phyloP scores from a whole-genome alignment of 2,113 vertebrate species.

The Trogon surrucura region DNA sequence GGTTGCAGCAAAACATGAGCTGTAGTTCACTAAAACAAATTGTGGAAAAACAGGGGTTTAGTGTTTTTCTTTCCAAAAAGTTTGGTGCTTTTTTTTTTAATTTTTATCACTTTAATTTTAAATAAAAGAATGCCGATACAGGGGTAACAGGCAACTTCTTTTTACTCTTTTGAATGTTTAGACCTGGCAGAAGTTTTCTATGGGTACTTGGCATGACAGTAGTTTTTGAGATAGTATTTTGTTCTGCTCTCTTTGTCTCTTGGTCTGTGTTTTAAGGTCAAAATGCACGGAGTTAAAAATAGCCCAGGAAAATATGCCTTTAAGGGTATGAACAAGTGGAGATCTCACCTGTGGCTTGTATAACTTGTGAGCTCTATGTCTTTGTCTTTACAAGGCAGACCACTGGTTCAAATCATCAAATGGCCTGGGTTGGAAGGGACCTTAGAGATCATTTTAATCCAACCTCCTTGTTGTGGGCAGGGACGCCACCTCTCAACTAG shows the following conservation, averaged over 20 bases:
- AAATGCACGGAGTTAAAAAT: background rate
- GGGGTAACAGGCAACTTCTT: background rate
- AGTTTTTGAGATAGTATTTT: background rate
- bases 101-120: background rate
- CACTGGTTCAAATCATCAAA: background rate
- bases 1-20: background rate
- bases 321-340: background rate
- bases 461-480: too few species aligned
- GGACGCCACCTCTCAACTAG: too few species aligned
- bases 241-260: background rate
- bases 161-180: background rate
- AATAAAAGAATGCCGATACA: background rate
- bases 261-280: background rate
- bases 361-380: background rate
- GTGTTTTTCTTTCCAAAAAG: background rate
- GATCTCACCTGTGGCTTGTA: background rate
- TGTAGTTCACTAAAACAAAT: background rate
- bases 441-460: too few species aligned
- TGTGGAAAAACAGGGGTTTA: fast-evolving
- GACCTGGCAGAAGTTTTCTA: background rate
- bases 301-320: background rate
- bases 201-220: background rate
- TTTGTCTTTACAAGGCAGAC: background rate
- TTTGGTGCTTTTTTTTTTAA: fast-evolving
- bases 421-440: too few species aligned